Evolutionary conservation across 2,797 vertebrate genomes (phyloP).

Genomic region (Spea hammondii): DNA sequence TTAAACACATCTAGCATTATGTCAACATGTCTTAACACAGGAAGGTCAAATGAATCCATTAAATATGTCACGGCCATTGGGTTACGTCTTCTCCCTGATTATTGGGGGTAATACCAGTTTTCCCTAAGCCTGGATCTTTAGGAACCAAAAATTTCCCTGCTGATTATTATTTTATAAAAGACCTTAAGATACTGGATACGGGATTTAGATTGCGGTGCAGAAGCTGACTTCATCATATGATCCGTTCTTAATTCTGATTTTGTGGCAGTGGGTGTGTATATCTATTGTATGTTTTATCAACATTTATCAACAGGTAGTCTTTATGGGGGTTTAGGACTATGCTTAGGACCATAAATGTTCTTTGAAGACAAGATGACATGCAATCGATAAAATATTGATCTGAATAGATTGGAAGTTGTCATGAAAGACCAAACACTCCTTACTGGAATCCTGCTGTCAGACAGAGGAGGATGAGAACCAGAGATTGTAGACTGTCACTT

Average conservation of each 20-base stretch:
- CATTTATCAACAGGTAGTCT: too few relatives aligned
- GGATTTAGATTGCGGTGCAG: background rate
- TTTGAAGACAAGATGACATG: too few relatives aligned
- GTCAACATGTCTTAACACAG: background rate
- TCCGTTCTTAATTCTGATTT: too few relatives aligned
- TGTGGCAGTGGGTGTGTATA: too few relatives aligned
- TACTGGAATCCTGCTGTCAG: too few relatives aligned
- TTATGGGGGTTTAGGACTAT: too few relatives aligned
- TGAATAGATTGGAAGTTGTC: too few relatives aligned
- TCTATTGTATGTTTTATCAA: too few relatives aligned
- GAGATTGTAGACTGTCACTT: conserved; percentile 32
- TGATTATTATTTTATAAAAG: background rate
- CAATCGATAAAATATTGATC: too few relatives aligned
- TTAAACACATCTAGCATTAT: background rate
- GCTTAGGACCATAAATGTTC: too few relatives aligned
- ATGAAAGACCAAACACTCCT: too few relatives aligned
- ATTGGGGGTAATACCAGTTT: background rate
- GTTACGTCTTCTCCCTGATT: background rate
- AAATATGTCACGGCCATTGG: background rate
- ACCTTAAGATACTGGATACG: background rate
- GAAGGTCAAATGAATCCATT: background rate
- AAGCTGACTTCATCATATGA: background rate
- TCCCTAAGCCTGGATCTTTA: background rate
- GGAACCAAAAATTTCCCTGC: background rate
- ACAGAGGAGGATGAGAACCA: too few relatives aligned